phyloP scores from a whole-genome alignment of 2,797 vertebrate species.

The Anisognathus igniventris region DNA sequence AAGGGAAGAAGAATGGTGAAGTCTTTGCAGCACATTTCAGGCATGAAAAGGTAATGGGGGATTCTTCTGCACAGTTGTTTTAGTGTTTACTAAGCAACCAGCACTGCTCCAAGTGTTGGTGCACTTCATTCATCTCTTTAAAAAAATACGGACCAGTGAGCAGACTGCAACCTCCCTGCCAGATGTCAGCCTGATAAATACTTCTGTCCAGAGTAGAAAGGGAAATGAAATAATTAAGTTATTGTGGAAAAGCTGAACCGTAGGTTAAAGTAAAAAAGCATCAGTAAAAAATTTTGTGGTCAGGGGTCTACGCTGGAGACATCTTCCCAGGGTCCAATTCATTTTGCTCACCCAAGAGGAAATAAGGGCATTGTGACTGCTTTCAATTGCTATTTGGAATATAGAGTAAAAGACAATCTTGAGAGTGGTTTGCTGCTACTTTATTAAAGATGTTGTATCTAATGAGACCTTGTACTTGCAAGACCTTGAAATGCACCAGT shows the following conservation, averaged over 20 bases:
- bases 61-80: background rate
- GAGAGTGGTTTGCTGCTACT: conserved; percentile 34
- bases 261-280: background rate
- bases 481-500: conserved; percentile 55
- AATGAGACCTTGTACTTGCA: conserved; percentile 56
- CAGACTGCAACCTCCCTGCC: background rate
- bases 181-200: background rate
- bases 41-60: background rate
- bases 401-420: conserved; percentile 41
- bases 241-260: background rate
- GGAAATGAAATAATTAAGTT: background rate
- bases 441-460: conserved; percentile 54
- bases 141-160: background rate
- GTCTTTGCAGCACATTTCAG: background rate
- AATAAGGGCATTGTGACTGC: background rate
- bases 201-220: background rate
- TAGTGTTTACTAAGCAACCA: background rate
- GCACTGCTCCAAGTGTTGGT: background rate
- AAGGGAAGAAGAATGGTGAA: background rate
- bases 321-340: background rate
- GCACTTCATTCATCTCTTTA: background rate
- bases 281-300: background rate
- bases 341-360: background rate
- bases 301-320: background rate
- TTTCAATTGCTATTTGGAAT: conserved; percentile 24